Base-by-base conservation (phyloP, 2,888 invertebrate genomes). In the Ornithoptera alexandrae region DNA sequence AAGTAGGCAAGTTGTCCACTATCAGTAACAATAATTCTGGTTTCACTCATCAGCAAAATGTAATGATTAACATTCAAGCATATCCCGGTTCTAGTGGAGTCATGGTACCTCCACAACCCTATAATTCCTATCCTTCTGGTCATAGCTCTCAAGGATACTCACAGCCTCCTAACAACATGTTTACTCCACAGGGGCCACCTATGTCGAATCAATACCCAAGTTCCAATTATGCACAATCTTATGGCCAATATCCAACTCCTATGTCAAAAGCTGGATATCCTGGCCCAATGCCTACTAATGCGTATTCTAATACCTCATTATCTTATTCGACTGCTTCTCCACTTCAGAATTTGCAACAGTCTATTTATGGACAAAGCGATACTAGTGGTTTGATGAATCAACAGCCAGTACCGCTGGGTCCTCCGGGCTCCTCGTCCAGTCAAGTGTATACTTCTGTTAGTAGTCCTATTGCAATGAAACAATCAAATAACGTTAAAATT, bases 11-110 rank as follows among this genome's bases (percentile, higher is more conserved):
- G 74, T 74, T 93, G 30, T 86, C 91, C 5, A 80, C 79, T 0
- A 87, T 89, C 1, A 81, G 85, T 15, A 80, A 81, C 36, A 78
- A 78, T 71, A 81, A 83, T 0, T 74, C 88, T 30, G 87, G 87
- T 1, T 93, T 90, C 63, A 93, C 94, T 67, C 94, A 94, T 77
- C 94, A 94, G 77, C 94, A 94, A 78, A 94, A 94, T 78, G 94
- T 94, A 2, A 91, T 94, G 85, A 94, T 94, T 64, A 94, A 94
- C 75, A 94, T 94, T 46, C 94, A 94, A 78, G 94, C 94, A 63
- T 94, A 94, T 76, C 94, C 94, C 7, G 93, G 94, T 46, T 87
- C 83, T 4, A 88, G 90, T 42, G 93, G 93, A 18, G 86, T 87
- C 57, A 90, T 93, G 84, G 89, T 88, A 67, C 88, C 90, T 18